Evolutionary conservation across 1,140 invertebrate genomes (phyloP), one percentile per base, ranked within the genome.

Genomic region (Pachyrhynchus sulphureomaculatus): DNA sequence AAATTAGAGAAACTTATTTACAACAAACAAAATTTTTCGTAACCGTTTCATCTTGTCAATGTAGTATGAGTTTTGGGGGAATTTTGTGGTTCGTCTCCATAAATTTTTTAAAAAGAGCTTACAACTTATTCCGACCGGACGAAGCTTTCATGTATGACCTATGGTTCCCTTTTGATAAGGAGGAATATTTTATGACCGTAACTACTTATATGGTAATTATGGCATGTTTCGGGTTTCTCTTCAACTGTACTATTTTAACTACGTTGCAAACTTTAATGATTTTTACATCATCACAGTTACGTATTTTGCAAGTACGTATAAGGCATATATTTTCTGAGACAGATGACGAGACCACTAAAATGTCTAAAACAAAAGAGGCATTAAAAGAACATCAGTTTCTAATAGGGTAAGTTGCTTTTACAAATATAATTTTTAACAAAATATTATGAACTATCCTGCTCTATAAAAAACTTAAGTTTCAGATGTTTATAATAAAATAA

Each of bases 111-210:
- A n/a, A 12, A 6, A 33, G 33, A 33, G 17, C 15, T 34, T 3
- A 1, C 12, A 18, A n/a, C n/a, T n/a, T n/a, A n/a, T n/a, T 33
- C 6, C 6, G 12, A 17, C 10, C 23, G 5, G 33, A 32, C 17
- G 44, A 47, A 12, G 20, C 21, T 47, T 47, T 47, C 1, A 47
- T 47, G 44, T 47, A 47, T 23, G 47, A 49, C 13, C 12, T 49
- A 6, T 49, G 47, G 47, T 49, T 32, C 29, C 47, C 47, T 6
- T 49, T 49, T 20, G 29, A 32, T 33, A 49, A 49, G 20, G 29
- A 29, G 15, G 15, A 29, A 49, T 29, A 49, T 17, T 12, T 13
- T 17, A 13, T 9, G 8, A 15, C 15, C 12, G 47, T 49, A n/a
- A 20, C 17, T 2, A 9, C 17, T 15, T 29, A 29, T 20, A 49